phyloP scores from a whole-genome alignment of 2,113 vertebrate species.

The Perca flavescens region DNA sequence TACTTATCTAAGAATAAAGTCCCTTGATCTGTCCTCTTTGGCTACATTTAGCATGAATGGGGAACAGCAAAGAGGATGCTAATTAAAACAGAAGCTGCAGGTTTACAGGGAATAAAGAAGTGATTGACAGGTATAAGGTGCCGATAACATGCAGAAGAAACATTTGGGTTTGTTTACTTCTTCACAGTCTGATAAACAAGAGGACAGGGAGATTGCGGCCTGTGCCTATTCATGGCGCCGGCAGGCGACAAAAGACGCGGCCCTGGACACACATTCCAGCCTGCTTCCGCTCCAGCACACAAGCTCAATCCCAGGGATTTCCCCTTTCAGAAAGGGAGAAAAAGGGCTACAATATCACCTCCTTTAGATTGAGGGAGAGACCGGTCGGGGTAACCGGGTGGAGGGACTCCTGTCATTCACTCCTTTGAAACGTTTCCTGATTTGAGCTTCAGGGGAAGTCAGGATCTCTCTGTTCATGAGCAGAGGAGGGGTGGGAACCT shows the following conservation, averaged over 20 bases:
- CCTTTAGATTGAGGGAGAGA: constrained; percentile 52
- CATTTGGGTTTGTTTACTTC: constrained; percentile 58
- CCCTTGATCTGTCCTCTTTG: not conserved
- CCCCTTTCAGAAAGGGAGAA: constrained; percentile 58
- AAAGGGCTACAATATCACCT: constrained; percentile 77
- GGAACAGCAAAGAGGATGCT: constrained; percentile 5
- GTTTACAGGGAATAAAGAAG: too few relatives aligned
- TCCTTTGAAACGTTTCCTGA: constrained; percentile 61
- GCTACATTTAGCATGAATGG: not conserved
- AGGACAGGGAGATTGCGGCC: constrained; percentile 38
- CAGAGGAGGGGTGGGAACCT: constrained; percentile 25
- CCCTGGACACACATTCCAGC: constrained; percentile 75
- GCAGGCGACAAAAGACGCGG: constrained; percentile 66
- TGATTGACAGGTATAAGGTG: constrained; percentile 57
- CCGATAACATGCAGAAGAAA: constrained; percentile 24
- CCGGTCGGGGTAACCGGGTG: constrained; percentile 16
- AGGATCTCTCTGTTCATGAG: constrained; percentile 6
- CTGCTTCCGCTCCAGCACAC: constrained; percentile 79
- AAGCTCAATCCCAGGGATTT: constrained; percentile 74
- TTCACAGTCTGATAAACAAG: constrained; percentile 60
- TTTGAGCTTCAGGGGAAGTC: constrained; percentile 61
- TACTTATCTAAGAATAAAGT: not conserved
- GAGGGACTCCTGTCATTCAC: constrained; percentile 68
- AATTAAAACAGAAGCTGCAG: constrained; percentile 16
- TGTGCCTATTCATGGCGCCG: constrained; percentile 57